Evolutionary conservation across 2,888 invertebrate species (phyloP), one percentile per base, ranked within the genome.

Genomic region (Trichogramma evanescens): DNA sequence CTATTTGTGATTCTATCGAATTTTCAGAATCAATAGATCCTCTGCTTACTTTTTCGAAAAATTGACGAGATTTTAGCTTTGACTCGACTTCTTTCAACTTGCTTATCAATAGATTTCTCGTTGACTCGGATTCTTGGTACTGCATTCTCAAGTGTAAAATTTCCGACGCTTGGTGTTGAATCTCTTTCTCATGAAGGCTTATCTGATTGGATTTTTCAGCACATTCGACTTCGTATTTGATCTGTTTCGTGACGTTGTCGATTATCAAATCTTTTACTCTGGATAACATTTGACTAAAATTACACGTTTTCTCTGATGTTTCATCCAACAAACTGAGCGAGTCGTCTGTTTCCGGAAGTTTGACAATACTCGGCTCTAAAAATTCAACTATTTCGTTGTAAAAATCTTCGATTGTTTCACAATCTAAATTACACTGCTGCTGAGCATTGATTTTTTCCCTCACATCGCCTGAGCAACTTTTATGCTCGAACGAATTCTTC

Each of bases 341-440:
- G 13, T 62, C 53, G 13, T 63, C 41, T 2, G 58, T 46, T 40
- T 45, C 42, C 6, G 56, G 54, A 38, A 64, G 45, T 4, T 39
- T 46, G 10, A 60, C 38, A 4, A 6, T 6, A 6, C 49, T 46
- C 7, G 54, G 26, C 13, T 59, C 45, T 5, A 63, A 39, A 42
- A 65, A 4, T n/a, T 44, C 45, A 46, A 52, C 10, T n/a, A 65
- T 54, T 48, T 59, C 61, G 13, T 46, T 41, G 13, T 9, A 61
- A 50, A 56, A 49, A 8, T 56, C n/a, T 3, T 39, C 10, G 3
- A 63, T 8, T 1, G 38, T 10, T n/a, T 41, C 26, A 43, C 0
- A 38, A 1, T 50, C 38, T 4, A 42, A 7, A 10, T 51, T 38
- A 8, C 61, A 63, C n/a, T 65, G 61, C n/a, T 26, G 26, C 2